phyloP scores from a whole-genome alignment of 2,113 vertebrate genomes.

The Archilochus colubris region DNA sequence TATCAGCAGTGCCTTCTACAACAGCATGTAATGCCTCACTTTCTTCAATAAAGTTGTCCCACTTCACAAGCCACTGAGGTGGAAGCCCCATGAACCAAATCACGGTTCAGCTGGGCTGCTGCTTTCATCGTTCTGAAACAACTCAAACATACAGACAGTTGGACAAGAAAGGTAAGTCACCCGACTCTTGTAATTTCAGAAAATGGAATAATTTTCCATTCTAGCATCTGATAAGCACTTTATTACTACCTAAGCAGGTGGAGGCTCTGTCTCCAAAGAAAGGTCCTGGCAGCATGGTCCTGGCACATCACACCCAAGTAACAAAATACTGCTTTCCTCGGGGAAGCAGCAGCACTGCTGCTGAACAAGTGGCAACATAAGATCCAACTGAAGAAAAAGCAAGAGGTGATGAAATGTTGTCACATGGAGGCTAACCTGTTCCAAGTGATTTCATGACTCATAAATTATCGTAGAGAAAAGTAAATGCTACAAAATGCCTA shows the following conservation, averaged over 20 bases:
- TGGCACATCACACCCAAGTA: background rate
- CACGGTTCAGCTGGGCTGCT: background rate
- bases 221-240: background rate
- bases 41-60: background rate
- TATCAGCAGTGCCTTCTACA: background rate
- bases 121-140: background rate
- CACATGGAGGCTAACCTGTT: background rate
- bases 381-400: background rate
- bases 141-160: background rate
- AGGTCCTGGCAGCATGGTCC: background rate
- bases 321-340: background rate
- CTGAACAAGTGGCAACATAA: background rate
- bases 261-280: background rate
- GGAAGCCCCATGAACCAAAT: fast-evolving
- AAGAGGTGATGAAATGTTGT: background rate
- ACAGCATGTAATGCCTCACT: background rate
- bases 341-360: background rate
- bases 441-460: background rate
- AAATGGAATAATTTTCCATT: background rate
- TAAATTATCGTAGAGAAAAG: background rate
- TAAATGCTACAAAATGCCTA: background rate
- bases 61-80: background rate
- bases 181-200: background rate
- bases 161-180: background rate
- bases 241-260: background rate